phyloP scores from a whole-genome alignment of 2,113 vertebrate genomes.

The Zonotrichia leucophrys region DNA sequence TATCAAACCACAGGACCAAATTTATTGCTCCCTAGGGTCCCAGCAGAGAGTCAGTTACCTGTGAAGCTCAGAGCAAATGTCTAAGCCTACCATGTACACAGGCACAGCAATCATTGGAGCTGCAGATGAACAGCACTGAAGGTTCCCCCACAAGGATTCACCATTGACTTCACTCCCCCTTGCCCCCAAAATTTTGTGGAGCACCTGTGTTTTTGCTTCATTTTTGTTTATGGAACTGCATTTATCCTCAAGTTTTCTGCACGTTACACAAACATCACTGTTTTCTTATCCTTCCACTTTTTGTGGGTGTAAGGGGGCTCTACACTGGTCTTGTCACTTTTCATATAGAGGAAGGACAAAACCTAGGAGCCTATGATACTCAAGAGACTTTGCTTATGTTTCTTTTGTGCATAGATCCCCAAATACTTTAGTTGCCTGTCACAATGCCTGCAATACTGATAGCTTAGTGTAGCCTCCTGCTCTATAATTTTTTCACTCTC shows the following conservation, averaged over 20 bases:
- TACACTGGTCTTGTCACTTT: not conserved
- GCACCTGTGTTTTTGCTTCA: not conserved
- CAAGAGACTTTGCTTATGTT: not conserved
- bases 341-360: not conserved
- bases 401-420: not conserved
- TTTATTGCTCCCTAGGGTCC: not conserved
- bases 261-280: fast-evolving
- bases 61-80: not conserved
- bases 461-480: not conserved
- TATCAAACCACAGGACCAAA: not conserved
- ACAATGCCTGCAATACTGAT: not conserved
- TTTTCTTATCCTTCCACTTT: not conserved
- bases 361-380: not conserved
- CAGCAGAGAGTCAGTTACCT: not conserved
- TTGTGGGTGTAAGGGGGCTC: not conserved
- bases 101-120: not conserved
- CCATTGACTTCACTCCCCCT: not conserved
- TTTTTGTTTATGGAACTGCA: not conserved
- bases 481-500: not conserved
- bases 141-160: not conserved
- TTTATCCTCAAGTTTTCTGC: not conserved
- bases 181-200: not conserved
- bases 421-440: not conserved
- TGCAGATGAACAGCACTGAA: not conserved
- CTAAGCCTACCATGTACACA: not conserved